These are phyloP conservation scores for Arion vulgaris DNA, from an alignment of 1,140 invertebrate genomes.

Conservation along the genomic window DNA sequence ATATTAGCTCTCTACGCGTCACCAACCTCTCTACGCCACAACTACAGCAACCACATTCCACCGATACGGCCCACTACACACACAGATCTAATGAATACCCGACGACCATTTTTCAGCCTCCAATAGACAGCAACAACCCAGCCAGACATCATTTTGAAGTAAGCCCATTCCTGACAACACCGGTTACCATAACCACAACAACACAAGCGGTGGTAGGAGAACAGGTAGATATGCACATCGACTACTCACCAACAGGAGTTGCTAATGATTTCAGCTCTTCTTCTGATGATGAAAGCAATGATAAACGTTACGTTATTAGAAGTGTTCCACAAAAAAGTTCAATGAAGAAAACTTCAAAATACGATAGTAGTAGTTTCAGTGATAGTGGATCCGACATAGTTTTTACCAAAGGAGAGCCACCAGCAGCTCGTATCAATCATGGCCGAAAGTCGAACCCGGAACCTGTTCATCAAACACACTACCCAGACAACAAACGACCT, in stretches of 20 bases:
- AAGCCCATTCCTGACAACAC: conserved; percentile 11
- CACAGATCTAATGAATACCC: background rate
- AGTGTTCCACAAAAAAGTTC: conserved; percentile 20
- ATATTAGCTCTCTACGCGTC: background rate
- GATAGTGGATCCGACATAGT: conserved; percentile 18
- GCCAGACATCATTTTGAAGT: background rate
- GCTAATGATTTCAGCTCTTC: background rate
- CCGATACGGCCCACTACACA: background rate
- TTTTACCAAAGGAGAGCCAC: background rate
- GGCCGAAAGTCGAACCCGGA: background rate
- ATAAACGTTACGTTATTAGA: conserved; percentile 8
- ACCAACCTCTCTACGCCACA: background rate
- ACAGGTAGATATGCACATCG: conserved; percentile 30
- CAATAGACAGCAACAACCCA: background rate
- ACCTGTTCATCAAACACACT: background rate
- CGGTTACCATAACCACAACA: conserved; percentile 20
- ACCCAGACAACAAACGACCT: background rate
- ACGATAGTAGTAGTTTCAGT: background rate
- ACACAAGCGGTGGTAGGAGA: conserved; percentile 32
- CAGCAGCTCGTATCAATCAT: background rate
- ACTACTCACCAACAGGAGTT: conserved; percentile 4
- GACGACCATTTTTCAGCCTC: background rate
- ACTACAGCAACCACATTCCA: background rate
- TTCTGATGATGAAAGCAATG: conserved; percentile 22
- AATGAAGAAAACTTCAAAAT: conserved; percentile 16